phyloP scores from a whole-genome alignment of 2,113 vertebrate species.

The Hemiscyllium ocellatum region DNA sequence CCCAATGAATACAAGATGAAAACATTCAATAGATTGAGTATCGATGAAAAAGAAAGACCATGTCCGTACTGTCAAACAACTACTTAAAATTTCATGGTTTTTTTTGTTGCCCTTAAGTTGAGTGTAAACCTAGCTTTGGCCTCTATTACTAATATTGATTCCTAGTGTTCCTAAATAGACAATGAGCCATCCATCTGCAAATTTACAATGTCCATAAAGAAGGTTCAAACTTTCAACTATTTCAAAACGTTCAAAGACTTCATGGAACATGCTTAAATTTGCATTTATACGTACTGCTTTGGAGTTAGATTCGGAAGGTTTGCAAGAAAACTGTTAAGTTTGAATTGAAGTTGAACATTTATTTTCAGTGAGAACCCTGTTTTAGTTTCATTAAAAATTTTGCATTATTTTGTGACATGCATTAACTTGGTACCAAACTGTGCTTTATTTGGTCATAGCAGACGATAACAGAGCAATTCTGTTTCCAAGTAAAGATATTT shows the following conservation, averaged over 20 bases:
- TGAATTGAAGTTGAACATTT: neutral
- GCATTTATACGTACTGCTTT: neutral
- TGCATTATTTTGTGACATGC: neutral
- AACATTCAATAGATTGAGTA: too few relatives aligned
- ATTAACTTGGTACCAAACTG: neutral
- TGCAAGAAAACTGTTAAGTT: neutral
- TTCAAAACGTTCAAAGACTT: neutral
- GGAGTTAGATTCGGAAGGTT: neutral
- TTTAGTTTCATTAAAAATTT: neutral
- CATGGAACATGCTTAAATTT: neutral
- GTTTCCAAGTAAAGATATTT: neutral
- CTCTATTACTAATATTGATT: neutral
- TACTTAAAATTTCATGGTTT: neutral
- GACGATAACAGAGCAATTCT: neutral
- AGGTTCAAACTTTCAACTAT: neutral
- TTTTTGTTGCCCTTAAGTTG: neutral
- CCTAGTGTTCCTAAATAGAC: neutral
- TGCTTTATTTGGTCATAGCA: neutral
- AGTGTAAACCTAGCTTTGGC: neutral
- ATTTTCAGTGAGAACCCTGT: neutral
- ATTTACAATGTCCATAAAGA: neutral
- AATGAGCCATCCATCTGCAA: neutral
- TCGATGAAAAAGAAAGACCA: too few relatives aligned
- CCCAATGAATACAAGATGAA: too few relatives aligned
- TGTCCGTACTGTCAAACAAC: too few relatives aligned